Base-by-base conservation (phyloP, 2,888 invertebrate genomes). In the Epistrophe eligans region DNA sequence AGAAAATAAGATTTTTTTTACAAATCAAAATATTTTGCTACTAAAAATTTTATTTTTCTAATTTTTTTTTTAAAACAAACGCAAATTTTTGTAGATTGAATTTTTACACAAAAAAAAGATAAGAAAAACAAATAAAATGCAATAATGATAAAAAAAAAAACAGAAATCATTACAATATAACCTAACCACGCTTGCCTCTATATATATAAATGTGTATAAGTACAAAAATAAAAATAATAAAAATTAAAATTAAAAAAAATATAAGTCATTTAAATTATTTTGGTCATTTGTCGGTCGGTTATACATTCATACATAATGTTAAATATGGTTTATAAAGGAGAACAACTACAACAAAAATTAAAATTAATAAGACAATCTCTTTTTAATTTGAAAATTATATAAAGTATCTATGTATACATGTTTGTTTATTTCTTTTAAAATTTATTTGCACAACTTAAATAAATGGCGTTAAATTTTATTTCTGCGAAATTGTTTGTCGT, bases 101-200 rank as follows among this genome's bases (percentile, higher is more conserved):
- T 4, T 55, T 70, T 79, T 79, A 79, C 70, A 80, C 43, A 71
- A 50, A 72, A 1, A 50, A 52, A 11, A 58, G 38, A 24, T n/a
- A 70, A 24, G 0, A 32, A 32, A 32, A 32, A 32, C 0, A 52
- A 62, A 50, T 19, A 45, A 40, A 43, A 40, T 58, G 58, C 70
- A 60, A 48, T 38, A 77, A 50, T 38, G 24, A 85, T 60, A 35
- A 35, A 35, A 8, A 32, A 6, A 74, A 70, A 35, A 71, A 48
- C 38, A 17, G 48, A 70, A n/a, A 70, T 50, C 50, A 67, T 67
- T 67, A 43, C 35, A 67, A 45, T 45, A 64, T 64, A 48, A 83
- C 66, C 79, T 87, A 87, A 87, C 83, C 87, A 87, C 74, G 87
- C 87, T 87, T 87, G 87, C 87, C 87, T 87, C 87, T 79, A 87